phyloP scores from a whole-genome alignment of 64 coral and sea anemone genomes.

The Acropora tenuis region DNA sequence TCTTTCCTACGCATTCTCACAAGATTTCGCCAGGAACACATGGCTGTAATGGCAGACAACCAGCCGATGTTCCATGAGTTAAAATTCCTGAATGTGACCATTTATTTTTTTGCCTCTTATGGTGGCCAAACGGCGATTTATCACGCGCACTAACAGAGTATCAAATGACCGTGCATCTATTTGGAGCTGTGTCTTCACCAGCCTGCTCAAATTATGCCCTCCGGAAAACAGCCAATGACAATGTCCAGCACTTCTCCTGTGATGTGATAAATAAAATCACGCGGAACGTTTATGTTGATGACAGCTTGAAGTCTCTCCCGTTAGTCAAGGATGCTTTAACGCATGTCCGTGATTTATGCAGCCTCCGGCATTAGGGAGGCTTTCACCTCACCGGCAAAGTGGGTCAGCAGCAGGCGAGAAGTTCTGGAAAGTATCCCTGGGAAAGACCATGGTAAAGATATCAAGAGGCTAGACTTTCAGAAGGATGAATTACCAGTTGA shows the following conservation, averaged over 20 bases:
- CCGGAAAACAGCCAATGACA: neutral
- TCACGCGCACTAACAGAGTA: conserved; percentile 10
- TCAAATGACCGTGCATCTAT: conserved; percentile 45
- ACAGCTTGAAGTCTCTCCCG: conserved; percentile 1
- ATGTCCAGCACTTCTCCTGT: neutral
- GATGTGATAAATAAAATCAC: neutral
- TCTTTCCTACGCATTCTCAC: conserved; percentile 44
- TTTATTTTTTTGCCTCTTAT: neutral
- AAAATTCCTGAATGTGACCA: conserved; percentile 16
- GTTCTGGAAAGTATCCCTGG: conserved; percentile 9
- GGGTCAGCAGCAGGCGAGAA: neutral
- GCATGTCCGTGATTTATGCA: neutral
- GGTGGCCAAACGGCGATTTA: conserved; percentile 23
- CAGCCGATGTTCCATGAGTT: conserved; percentile 67
- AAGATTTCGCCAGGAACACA: conserved; percentile 52
- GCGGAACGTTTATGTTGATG: conserved; percentile 32
- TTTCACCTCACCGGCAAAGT: conserved; percentile 14
- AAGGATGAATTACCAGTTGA: conserved; percentile 25
- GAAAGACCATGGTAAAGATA: neutral
- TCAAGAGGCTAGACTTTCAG: neutral
- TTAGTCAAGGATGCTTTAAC: neutral
- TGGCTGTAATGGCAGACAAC: conserved; percentile 51
- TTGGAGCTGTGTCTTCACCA: conserved; percentile 6
- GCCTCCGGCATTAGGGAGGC: neutral
- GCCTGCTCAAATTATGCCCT: neutral